phyloP scores from a whole-genome alignment of 2,797 vertebrate genomes.

The Ptychobarbus kaznakovi region DNA sequence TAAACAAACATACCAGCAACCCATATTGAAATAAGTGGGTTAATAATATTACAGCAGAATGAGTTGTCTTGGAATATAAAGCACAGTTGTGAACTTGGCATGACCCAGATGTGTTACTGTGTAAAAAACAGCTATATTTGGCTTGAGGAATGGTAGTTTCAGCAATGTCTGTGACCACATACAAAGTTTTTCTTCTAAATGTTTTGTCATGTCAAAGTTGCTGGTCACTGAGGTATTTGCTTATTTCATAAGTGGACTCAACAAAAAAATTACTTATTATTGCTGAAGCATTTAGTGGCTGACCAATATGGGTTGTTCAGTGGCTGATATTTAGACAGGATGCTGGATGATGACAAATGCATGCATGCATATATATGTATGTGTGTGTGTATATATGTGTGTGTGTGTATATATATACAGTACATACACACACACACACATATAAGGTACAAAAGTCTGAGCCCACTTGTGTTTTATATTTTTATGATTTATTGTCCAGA shows the following conservation, averaged over 20 bases:
- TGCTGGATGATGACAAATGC: not conserved
- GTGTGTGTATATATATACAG: too few relatives aligned
- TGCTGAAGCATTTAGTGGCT: slow-evolving; percentile 9
- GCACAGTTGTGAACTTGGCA: slow-evolving; percentile 64
- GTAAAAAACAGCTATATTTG: slow-evolving; percentile 24
- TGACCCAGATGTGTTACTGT: slow-evolving; percentile 65
- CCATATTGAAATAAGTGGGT: slow-evolving; percentile 63
- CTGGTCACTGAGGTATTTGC: not conserved
- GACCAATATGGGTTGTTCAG: slow-evolving; percentile 23
- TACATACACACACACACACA: too few relatives aligned
- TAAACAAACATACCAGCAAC: slow-evolving; percentile 68
- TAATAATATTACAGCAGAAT: slow-evolving; percentile 30
- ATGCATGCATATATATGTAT: too few relatives aligned
- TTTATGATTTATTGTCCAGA: too few relatives aligned
- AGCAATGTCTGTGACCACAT: slow-evolving; percentile 26
- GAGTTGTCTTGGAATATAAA: slow-evolving; percentile 13
- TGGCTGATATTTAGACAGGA: not conserved
- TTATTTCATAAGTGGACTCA: slow-evolving; percentile 7
- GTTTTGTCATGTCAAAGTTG: slow-evolving; percentile 6
- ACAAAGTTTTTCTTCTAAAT: slow-evolving; percentile 14
- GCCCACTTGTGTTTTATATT: too few relatives aligned
- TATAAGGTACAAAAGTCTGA: too few relatives aligned
- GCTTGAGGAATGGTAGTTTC: slow-evolving; percentile 15
- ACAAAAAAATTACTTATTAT: not conserved
- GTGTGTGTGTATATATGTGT: too few relatives aligned